Evolutionary conservation across 2,797 vertebrate genomes (phyloP).

Genomic region (Macropus fuliginosus): DNA sequence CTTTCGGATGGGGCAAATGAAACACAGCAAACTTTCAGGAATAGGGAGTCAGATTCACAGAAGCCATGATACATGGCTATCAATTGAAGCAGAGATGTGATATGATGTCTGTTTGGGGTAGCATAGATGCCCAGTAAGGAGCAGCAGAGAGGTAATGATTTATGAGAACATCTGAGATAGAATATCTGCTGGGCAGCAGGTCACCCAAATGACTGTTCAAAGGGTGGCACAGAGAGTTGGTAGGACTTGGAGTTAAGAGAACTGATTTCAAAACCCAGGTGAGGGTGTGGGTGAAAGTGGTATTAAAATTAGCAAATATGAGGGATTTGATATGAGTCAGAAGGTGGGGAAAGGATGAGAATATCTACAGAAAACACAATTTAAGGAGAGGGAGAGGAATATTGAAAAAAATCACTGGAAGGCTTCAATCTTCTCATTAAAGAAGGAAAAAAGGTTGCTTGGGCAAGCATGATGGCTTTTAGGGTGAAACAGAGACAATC

Average conservation of each 20-base stretch:
- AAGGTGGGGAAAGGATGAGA: neutral
- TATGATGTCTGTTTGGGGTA: fast-evolving
- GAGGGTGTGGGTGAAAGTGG: neutral
- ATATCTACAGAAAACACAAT: neutral
- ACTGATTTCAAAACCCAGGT: neutral
- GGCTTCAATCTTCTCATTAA: neutral
- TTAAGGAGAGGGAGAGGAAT: neutral
- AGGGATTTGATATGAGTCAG: neutral
- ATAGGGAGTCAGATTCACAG: neutral
- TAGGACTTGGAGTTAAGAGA: neutral
- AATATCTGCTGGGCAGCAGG: neutral
- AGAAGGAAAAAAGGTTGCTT: neutral
- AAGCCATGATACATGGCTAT: neutral
- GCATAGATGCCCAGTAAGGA: neutral
- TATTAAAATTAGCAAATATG: neutral
- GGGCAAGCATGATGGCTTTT: neutral
- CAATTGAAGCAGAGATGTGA: neutral
- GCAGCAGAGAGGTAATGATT: neutral
- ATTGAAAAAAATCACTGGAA: neutral
- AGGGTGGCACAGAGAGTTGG: neutral
- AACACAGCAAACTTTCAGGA: neutral
- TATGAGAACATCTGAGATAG: neutral
- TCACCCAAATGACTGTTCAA: too few species aligned
- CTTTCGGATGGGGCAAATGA: neutral
- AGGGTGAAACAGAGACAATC: neutral